Conservation (phyloP, 2,113 vertebrate genomes). For the Chloroceryle aenea region DNA sequence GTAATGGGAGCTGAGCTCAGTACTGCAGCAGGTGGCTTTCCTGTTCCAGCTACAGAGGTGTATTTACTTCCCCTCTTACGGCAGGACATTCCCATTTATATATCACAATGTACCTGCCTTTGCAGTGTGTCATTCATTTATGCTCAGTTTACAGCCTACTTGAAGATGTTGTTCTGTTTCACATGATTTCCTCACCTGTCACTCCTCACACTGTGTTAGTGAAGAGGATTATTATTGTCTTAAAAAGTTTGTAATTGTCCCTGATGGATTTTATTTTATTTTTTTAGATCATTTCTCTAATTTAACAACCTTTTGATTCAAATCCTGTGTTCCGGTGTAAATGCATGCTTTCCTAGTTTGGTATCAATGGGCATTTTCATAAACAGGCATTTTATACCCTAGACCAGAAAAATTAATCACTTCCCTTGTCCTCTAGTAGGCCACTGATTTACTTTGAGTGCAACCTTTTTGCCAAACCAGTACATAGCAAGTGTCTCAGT, state of each 20-base stretch:
- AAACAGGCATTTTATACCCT: background rate
- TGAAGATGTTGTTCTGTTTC: background rate
- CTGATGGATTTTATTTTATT: background rate
- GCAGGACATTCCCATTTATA: background rate
- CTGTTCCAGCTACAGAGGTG: background rate
- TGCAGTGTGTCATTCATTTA: background rate
- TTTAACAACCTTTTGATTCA: background rate
- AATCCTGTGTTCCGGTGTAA: background rate
- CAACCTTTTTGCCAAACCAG: background rate
- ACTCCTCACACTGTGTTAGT: background rate
- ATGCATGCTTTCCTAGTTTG: background rate
- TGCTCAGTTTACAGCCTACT: background rate
- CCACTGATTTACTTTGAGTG: background rate
- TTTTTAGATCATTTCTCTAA: background rate
- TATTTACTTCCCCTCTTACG: background rate
- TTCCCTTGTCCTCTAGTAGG: background rate
- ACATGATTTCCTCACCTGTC: background rate
- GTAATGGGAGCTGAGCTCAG: fast-evolving
- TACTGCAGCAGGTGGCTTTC: background rate
- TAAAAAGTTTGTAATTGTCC: background rate
- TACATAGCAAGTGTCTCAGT: background rate
- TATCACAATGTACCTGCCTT: background rate
- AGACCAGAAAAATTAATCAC: background rate
- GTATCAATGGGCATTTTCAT: background rate
- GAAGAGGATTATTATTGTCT: background rate